Evolutionary conservation across 1,140 invertebrate species (phyloP).

Genomic region (Ceratina australensis): DNA sequence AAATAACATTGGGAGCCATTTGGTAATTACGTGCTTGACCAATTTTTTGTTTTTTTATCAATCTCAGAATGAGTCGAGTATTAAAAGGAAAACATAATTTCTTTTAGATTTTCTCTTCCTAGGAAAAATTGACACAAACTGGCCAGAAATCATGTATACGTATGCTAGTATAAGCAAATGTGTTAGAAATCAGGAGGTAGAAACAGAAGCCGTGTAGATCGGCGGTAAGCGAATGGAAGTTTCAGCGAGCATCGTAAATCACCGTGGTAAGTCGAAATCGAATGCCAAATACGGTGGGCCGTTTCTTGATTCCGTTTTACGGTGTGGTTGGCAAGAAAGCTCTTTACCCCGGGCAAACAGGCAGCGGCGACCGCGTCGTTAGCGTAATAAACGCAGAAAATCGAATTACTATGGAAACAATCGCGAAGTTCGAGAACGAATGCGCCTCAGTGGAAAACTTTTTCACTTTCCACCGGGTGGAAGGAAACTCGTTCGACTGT

Average conservation of each 20-base stretch:
- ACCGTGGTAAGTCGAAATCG: constrained; percentile 2
- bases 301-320: not conserved
- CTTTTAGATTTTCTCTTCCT: too few species aligned
- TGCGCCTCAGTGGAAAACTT: constrained; percentile 48
- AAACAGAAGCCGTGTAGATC: too few species aligned
- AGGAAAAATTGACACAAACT: too few species aligned
- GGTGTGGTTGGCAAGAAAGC: too few species aligned
- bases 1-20: too few species aligned
- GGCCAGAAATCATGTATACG: too few species aligned
- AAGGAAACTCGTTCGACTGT: constrained; percentile 66
- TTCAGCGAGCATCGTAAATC: not conserved
- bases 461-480: constrained; percentile 60
- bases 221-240: constrained; percentile 1
- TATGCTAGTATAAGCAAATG: not conserved
- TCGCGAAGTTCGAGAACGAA: constrained; percentile 11
- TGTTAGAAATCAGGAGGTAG: not conserved
- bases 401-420: constrained; percentile 42
- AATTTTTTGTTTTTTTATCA: too few species aligned
- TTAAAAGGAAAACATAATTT: too few species aligned
- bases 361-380: constrained; percentile 6
- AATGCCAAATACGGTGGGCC: not conserved
- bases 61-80: too few species aligned
- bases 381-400: constrained; percentile 19
- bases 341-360: not conserved
- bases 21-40: too few species aligned